Base-by-base conservation (phyloP, 2,888 invertebrate genomes). In the Leptinotarsa rubiginosa region DNA sequence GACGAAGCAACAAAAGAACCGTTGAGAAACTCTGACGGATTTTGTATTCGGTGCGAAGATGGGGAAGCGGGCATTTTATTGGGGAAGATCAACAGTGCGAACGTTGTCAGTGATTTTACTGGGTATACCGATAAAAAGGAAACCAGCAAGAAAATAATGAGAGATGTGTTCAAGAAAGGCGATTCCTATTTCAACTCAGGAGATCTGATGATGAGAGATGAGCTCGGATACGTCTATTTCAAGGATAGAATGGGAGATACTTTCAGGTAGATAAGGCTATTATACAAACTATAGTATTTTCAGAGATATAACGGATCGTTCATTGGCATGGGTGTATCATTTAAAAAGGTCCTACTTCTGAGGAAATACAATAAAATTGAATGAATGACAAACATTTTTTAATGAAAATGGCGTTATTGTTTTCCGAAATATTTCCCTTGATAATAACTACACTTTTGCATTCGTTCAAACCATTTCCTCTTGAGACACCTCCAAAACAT, bases 201-300 rank as follows among this genome's bases (percentile, higher is more conserved):
- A 73, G 98, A 99, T 89, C 92, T 98, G 82, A 88, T 98, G 78
- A 92, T 95, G 54, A 93, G 94, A 89, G 98, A 99, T 87, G 94
- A 97, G 81, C 90, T 94, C n/a, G 98, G 98, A 56, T 97, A 96
- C 88, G 92, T 96, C 85, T 98, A 92, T 89, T 98, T 98, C 90
- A 94, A 93, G 82, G 98, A 98, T 88, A 92, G 98, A 85, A 94
- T 93, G 68, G 95, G 95, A 2, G 95, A 95, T 87, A 95, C 95
- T 0, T 95, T 93, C 88, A 91, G 92, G 90, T 88, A 83, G 50
- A 5, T 15, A 50, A 31, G 31, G 2, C 41, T 41, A 10, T 1
- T 20, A 20, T 0, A 31, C 5, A 31, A 31, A 31, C 31, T 1
- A 31, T 7, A 31, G 31, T 7, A 7, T 31, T 31, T 31, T 31